Evolutionary conservation across 2,888 invertebrate genomes (phyloP).

Genomic region (Cremastinae sp.): DNA sequence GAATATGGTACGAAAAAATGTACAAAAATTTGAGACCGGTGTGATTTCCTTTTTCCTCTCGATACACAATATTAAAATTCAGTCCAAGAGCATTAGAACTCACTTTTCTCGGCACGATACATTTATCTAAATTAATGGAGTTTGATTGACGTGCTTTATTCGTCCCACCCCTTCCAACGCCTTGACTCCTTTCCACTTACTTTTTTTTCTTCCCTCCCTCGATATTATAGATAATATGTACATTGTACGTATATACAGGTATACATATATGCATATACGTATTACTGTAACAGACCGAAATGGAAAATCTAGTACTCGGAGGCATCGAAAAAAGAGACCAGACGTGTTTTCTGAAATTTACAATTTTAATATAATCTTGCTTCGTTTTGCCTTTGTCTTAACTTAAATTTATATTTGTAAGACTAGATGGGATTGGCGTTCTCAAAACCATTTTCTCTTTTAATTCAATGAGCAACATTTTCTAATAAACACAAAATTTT

Average conservation of each 20-base stretch:
- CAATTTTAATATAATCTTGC: constrained; percentile 11
- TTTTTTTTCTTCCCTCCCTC: constrained; percentile 39
- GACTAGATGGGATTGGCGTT: too few relatives aligned
- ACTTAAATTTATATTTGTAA: too few relatives aligned
- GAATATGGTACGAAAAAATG: constrained; percentile 69
- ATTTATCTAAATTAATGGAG: constrained; percentile 69
- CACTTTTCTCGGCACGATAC: constrained; percentile 39
- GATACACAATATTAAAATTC: constrained; percentile 43
- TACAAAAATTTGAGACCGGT: constrained; percentile 69
- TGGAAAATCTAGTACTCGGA: constrained; percentile 8
- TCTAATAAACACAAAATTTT: too few relatives aligned
- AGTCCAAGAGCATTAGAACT: constrained; percentile 26
- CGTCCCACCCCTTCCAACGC: too few relatives aligned
- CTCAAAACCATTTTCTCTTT: too few relatives aligned
- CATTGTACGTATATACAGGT: constrained; percentile 51
- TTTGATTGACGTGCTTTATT: constrained; percentile 74
- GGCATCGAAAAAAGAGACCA: constrained; percentile 32
- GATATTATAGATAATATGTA: constrained; percentile 63
- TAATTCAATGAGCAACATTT: too few relatives aligned
- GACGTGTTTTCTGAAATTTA: constrained; percentile 36
- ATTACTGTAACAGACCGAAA: constrained; percentile 44
- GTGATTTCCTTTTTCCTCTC: constrained; percentile 30
- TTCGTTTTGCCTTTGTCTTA: too few relatives aligned
- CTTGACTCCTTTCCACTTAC: too few relatives aligned
- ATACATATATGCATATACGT: constrained; percentile 63